Evolutionary conservation across 2,797 vertebrate genomes (phyloP).

Genomic region (Eidolon dupreanum): DNA sequence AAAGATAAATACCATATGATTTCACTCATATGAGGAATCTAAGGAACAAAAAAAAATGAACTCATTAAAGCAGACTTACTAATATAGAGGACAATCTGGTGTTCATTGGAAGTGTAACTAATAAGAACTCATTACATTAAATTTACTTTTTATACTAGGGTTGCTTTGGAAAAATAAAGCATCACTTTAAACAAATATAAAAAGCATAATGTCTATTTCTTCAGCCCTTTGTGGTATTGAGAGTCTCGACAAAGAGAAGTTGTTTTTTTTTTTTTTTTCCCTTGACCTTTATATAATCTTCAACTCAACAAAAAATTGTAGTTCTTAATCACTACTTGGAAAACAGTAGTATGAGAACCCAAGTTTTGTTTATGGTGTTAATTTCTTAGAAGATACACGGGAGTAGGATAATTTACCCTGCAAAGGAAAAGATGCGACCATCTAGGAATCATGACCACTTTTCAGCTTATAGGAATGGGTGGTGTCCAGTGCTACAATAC

Average conservation of each 20-base stretch:
- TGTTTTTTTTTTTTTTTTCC: slow-evolving; percentile 43
- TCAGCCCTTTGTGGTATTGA: background rate
- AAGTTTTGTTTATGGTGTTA: slow-evolving; percentile 66
- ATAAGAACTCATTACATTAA: background rate
- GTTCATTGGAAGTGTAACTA: background rate
- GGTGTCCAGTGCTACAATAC: background rate
- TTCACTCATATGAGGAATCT: too few species aligned
- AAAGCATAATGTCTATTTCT: slow-evolving; percentile 1
- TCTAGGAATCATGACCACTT: background rate
- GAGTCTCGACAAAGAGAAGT: background rate
- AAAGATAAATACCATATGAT: too few species aligned
- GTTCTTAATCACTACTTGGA: slow-evolving; percentile 67
- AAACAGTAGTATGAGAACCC: slow-evolving; percentile 1
- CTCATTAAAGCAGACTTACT: too few species aligned
- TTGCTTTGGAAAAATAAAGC: slow-evolving; percentile 36
- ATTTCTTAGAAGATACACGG: slow-evolving; percentile 66
- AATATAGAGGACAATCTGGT: too few species aligned
- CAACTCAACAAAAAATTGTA: slow-evolving; percentile 58
- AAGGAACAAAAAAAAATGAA: too few species aligned
- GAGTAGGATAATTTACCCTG: slow-evolving; percentile 10
- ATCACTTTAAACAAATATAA: background rate
- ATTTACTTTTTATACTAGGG: background rate
- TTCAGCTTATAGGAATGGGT: slow-evolving; percentile 40
- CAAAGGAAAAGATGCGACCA: background rate
- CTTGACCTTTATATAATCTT: slow-evolving; percentile 58